Percentiles rank a stretch among this genome's conserved stretches.
Evolutionary conservation across 2,888 invertebrate species (phyloP).

Genomic region (Hypselothyrea guttata): DNA sequence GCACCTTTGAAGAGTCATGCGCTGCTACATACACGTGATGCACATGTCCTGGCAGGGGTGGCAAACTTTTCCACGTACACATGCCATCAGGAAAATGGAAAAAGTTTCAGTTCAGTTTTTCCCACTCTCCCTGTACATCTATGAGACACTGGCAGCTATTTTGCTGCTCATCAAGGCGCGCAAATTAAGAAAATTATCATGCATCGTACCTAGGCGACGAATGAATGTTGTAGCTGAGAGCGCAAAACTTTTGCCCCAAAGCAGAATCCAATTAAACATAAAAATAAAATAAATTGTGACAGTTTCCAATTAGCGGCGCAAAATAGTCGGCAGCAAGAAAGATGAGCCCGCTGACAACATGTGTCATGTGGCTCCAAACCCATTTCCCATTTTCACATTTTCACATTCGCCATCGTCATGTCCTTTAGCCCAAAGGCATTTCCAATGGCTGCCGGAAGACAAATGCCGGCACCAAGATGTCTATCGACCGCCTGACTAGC

Average conservation of each 20-base stretch:
- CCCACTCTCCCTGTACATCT: background rate
- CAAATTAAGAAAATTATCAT: constrained; percentile 77
- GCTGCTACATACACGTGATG: background rate
- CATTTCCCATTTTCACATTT: background rate
- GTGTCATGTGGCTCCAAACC: constrained; percentile 55
- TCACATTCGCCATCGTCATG: background rate
- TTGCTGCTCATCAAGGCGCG: constrained; percentile 64
- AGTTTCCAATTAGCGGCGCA: constrained; percentile 74
- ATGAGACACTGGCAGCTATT: constrained; percentile 17
- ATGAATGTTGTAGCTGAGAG: constrained; percentile 2
- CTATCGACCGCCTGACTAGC: constrained; percentile 60
- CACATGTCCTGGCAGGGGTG: constrained; percentile 16
- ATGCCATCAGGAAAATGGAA: constrained; percentile 73
- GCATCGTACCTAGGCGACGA: constrained; percentile 70
- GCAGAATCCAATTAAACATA: constrained; percentile 72
- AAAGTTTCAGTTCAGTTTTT: constrained; percentile 61
- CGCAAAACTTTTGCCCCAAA: constrained; percentile 45
- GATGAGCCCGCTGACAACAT: constrained; percentile 72
- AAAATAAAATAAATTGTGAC: constrained; percentile 76
- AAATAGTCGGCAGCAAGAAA: constrained; percentile 60
- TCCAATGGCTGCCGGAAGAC: constrained; percentile 44
- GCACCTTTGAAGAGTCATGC: constrained; percentile 69
- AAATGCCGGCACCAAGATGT: constrained; percentile 75
- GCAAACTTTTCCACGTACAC: constrained; percentile 71
- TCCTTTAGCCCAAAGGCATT: background rate